Percentiles rank a stretch among this genome's conserved stretches.
phyloP scores from a whole-genome alignment of 2,888 invertebrate genomes.

The Galerucella nymphaeae region DNA sequence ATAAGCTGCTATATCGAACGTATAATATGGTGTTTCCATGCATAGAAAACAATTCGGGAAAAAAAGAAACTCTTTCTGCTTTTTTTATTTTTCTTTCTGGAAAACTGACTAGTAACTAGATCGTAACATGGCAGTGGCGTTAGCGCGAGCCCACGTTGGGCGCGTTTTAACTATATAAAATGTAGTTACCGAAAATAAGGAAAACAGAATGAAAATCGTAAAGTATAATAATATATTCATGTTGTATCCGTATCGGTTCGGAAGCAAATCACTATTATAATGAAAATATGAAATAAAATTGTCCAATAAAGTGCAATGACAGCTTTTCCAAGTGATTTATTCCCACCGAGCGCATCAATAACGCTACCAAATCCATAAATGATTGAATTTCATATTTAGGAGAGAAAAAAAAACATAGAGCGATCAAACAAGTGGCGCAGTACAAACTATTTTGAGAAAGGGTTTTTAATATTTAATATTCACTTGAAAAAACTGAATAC shows the following conservation, averaged over 20 bases:
- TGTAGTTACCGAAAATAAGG: too few species aligned
- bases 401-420: not conserved
- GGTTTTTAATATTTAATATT: not conserved
- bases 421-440: not conserved
- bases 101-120: not conserved
- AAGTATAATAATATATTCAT: too few species aligned
- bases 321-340: conserved; percentile 27
- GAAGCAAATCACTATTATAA: conserved; percentile 8
- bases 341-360: conserved; percentile 19
- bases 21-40: conserved; percentile 21
- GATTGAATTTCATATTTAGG: conserved; percentile 24
- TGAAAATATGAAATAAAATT: conserved; percentile 23
- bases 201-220: too few species aligned
- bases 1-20: conserved; percentile 37
- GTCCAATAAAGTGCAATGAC: conserved; percentile 28
- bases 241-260: not conserved
- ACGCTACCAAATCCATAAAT: conserved; percentile 24
- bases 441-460: not conserved
- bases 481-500: not conserved
- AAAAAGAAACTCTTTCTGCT: not conserved
- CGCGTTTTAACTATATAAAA: too few species aligned
- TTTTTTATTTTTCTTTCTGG: not conserved
- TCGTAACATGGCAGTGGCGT: too few species aligned
- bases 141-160: too few species aligned
- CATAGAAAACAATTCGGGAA: not conserved